Evolutionary conservation across 2,113 vertebrate species (phyloP).

Genomic region (Grus americana): DNA sequence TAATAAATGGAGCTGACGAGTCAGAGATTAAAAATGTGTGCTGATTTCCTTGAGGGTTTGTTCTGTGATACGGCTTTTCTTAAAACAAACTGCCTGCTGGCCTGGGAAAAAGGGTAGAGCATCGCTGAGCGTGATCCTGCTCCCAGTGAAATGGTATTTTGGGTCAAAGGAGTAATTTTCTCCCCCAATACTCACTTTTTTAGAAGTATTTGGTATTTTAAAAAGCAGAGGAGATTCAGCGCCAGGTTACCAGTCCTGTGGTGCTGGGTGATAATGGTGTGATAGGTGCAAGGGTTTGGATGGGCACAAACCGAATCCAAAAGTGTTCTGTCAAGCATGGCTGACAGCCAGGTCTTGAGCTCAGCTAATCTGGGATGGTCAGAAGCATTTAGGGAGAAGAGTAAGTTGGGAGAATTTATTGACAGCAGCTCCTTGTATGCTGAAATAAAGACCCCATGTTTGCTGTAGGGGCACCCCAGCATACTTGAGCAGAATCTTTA

Average conservation of each 20-base stretch:
- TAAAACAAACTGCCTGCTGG: not conserved
- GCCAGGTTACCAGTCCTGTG: not conserved
- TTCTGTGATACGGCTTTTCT: not conserved
- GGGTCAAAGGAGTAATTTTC: not conserved
- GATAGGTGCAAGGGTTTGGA: not conserved
- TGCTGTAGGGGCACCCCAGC: not conserved
- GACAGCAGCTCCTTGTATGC: not conserved
- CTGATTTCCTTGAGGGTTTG: not conserved
- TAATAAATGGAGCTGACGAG: not conserved
- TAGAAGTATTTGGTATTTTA: not conserved
- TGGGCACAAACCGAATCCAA: not conserved
- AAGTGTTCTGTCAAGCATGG: not conserved
- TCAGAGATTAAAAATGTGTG: not conserved
- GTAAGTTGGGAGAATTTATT: not conserved
- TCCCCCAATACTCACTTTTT: no score
- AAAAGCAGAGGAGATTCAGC: not conserved
- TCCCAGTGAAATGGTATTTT: not conserved
- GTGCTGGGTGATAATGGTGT: not conserved
- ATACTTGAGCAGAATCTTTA: not conserved
- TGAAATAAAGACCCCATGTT: not conserved
- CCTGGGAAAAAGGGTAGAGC: not conserved
- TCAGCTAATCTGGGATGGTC: not conserved
- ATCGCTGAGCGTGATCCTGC: rapidly evolving
- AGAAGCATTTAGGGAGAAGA: not conserved
- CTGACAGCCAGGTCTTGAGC: not conserved